Evolutionary conservation across 23 tunicate species (phyloP).

Genomic region (Diplosoma virens): DNA sequence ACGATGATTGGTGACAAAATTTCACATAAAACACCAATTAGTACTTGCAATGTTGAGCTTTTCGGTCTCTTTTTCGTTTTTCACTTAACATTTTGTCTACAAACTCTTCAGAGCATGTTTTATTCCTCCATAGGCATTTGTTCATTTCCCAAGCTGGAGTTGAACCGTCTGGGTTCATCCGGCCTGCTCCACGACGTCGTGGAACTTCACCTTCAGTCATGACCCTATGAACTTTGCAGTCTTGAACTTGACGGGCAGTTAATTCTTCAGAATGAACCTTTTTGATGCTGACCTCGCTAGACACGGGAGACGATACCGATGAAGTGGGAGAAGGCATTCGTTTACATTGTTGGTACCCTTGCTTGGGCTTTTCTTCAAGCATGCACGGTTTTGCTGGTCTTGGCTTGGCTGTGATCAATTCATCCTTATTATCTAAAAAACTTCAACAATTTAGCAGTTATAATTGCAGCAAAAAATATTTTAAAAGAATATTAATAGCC

Average conservation of each 20-base stretch:
- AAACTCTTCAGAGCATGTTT: constrained; percentile 17
- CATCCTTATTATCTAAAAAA: neutral
- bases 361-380: neutral
- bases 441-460: too few species aligned
- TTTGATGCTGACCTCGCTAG: neutral
- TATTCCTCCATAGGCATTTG: constrained; percentile 5
- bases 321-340: constrained; percentile 26
- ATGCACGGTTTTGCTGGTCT: neutral
- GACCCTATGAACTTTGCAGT: neutral
- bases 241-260: neutral
- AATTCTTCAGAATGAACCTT: neutral
- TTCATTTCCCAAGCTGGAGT: neutral
- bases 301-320: constrained; percentile 49
- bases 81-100: constrained; percentile 1
- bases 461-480: too few species aligned
- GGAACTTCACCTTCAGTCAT: neutral
- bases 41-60: neutral
- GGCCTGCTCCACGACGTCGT: neutral
- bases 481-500: too few species aligned
- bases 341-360: neutral
- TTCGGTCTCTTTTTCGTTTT: neutral
- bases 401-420: neutral
- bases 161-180: neutral
- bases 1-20: too few species aligned
- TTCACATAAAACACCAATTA: too few species aligned